Conservation (phyloP, 1,140 invertebrate species). For the Drosophila eugracilis region DNA sequence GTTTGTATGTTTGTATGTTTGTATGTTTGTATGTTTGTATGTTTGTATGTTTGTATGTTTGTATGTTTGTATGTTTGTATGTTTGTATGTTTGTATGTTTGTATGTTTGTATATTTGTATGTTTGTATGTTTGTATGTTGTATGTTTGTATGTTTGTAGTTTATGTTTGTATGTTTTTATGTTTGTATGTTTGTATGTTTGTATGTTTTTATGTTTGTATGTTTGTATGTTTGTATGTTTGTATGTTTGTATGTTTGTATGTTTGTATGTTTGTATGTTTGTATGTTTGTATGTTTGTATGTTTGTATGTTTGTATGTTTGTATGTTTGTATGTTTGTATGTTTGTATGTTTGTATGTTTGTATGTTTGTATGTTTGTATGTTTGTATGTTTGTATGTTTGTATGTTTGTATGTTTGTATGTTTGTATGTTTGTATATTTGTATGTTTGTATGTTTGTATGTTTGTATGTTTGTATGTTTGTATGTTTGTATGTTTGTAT, state of each 20-base stretch:
- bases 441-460: background rate
- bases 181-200: background rate
- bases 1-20: background rate
- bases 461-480: background rate
- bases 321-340: background rate
- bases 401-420: background rate
- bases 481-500: background rate
- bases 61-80: background rate
- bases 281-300: background rate
- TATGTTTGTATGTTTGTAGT: background rate
- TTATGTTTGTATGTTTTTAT: background rate
- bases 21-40: background rate
- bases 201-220: background rate
- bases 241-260: background rate
- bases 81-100: background rate
- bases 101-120: background rate
- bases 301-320: background rate
- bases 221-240: background rate
- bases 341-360: background rate
- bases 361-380: background rate
- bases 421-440: background rate
- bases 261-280: background rate
- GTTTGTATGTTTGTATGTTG: background rate
- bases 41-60: background rate
- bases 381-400: background rate